Evolutionary conservation across 2,888 invertebrate genomes (phyloP), one percentile per base, ranked within the genome.

Genomic region (Podotricha telesiphe): DNA sequence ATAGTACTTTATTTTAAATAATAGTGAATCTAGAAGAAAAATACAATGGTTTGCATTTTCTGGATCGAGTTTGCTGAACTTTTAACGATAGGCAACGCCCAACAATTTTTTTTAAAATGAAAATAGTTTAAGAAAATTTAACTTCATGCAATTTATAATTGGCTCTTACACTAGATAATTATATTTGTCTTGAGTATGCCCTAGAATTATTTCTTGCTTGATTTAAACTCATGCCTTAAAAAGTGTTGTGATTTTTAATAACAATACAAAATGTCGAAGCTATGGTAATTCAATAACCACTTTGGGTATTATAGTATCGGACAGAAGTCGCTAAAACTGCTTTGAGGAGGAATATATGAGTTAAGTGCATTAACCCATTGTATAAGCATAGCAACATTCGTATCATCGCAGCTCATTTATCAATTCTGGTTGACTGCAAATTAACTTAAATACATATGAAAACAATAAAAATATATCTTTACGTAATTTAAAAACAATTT

Each of bases 21-120:
- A 67, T 63, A 68, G 53, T 55, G 22, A 55, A 66, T 66, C 47
- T 66, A 55, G 59, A 69, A 45, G 48, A 64, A 69, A 58, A 42
- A 64, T 47, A 63, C 53, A 62, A 66, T 48, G 42, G 51, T 89
- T 89, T 86, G 82, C 86, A 87, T 89, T 86, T 84, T 80, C 81
- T 78, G 79, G 78, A 86, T 82, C 75, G 74, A 79, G 82, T 82
- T 82, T 75, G 75, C 74, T 65, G 75, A 88, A 89, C 82, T 88
- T 89, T 88, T 84, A 82, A 85, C 83, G 86, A 87, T 82, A 83
- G 79, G 80, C 82, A 79, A 80, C 80, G 81, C 78, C 75, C 77
- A 77, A 80, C 77, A 75, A 75, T 69, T 74, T 83, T 82, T 78
- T 86, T 85, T 84, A 62, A 62, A 15, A 17, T 13, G 6, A 2